A percentile compares a stretch with the other conserved stretches of the same genome.
phyloP scores from a whole-genome alignment of 2,113 vertebrate genomes.

The Corythornis vintsioides region DNA sequence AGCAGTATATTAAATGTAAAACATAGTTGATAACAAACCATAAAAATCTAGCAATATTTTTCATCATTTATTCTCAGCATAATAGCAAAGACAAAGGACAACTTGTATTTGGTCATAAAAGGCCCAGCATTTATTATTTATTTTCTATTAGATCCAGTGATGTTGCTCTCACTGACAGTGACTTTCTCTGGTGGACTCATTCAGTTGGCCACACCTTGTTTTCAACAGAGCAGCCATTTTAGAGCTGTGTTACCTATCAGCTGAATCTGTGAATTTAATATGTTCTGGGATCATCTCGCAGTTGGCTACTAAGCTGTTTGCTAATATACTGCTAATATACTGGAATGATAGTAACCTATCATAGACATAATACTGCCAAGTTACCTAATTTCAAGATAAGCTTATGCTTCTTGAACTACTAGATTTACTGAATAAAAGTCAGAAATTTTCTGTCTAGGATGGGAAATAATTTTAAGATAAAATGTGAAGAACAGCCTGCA shows the following conservation, averaged over 20 bases:
- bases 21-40: background rate
- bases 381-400: background rate
- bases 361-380: background rate
- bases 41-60: background rate
- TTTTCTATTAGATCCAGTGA: background rate
- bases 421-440: background rate
- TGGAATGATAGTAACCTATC: background rate
- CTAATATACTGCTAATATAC: background rate
- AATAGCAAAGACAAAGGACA: background rate
- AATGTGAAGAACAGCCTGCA: background rate
- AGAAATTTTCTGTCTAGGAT: background rate
- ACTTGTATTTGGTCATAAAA: background rate
- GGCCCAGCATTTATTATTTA: background rate
- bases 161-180: background rate
- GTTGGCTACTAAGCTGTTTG: background rate
- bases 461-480: background rate
- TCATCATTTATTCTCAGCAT: background rate
- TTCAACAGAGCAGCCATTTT: background rate
- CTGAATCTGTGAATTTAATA: background rate
- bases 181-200: background rate
- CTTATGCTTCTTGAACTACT: background rate
- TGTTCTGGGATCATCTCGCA: background rate
- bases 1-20: background rate
- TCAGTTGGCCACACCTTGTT: background rate
- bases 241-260: background rate